These are phyloP conservation scores for Drosophila parabipectinata DNA, from an alignment of 1,140 invertebrate genomes.

Conservation along the genomic window DNA sequence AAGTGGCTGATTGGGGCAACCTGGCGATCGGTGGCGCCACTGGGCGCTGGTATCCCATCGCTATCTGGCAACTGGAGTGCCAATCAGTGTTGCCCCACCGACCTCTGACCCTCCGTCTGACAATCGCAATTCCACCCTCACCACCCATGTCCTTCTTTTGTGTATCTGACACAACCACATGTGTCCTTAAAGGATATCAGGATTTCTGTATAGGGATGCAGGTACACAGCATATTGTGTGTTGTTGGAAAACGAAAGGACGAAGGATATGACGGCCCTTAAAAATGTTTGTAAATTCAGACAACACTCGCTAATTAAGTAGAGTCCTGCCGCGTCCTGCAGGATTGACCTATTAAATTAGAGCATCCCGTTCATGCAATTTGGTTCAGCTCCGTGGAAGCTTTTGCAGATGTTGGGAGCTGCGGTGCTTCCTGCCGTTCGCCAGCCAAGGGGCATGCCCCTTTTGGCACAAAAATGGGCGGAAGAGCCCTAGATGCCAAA, in stretches of 20 bases:
- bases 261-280: too few species aligned
- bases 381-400: slow-evolving; percentile 4
- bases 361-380: slow-evolving; percentile 22
- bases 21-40: slow-evolving; percentile 17
- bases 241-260: neutral
- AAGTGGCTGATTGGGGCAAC: slow-evolving; percentile 51
- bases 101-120: slow-evolving; percentile 4
- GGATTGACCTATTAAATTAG: slow-evolving; percentile 46
- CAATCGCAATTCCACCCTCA: slow-evolving; percentile 5
- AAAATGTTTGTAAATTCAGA: neutral
- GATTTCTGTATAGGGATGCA: neutral
- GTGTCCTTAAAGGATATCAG: slow-evolving; percentile 1
- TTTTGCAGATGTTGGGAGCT: slow-evolving; percentile 2
- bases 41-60: neutral
- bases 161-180: slow-evolving; percentile 4
- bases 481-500: slow-evolving; percentile 30
- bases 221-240: neutral
- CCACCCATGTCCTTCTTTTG: neutral
- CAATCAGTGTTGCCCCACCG: slow-evolving; percentile 39
- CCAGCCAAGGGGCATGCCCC: slow-evolving; percentile 22
- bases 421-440: slow-evolving; percentile 21
- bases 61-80: slow-evolving; percentile 41
- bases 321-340: slow-evolving; percentile 7
- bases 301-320: slow-evolving; percentile 17
- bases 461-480: slow-evolving; percentile 32